phyloP scores from a whole-genome alignment of 2,797 vertebrate species.

The Erpetoichthys calabaricus region DNA sequence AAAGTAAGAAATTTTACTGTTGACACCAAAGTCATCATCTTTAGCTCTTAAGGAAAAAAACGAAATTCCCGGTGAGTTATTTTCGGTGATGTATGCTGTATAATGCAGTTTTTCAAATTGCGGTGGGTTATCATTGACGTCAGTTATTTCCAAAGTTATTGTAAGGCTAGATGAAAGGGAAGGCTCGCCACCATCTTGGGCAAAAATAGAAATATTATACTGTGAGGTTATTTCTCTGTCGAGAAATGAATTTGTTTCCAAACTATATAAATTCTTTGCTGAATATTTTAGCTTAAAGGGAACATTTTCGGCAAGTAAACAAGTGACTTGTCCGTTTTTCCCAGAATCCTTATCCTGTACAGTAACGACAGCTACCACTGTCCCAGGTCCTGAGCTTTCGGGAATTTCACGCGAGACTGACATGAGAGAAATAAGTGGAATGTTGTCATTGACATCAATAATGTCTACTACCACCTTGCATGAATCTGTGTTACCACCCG shows the following conservation, averaged over 20 bases:
- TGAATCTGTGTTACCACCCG: conserved; percentile 24
- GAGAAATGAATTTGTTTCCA: conserved; percentile 33
- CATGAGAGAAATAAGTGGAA: conserved; percentile 19
- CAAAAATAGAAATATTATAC: conserved; percentile 47
- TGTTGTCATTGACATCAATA: conserved; percentile 35
- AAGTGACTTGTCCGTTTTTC: conserved; percentile 24
- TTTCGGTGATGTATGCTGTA: conserved; percentile 19
- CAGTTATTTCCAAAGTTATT: conserved; percentile 23
- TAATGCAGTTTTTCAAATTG: conserved; percentile 24
- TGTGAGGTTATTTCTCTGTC: conserved; percentile 38
- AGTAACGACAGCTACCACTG: conserved; percentile 16
- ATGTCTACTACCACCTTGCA: conserved; percentile 30
- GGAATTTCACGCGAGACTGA: conserved; percentile 23
- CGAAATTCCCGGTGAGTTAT: conserved; percentile 21
- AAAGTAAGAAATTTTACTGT: conserved; percentile 23
- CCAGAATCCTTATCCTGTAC: conserved; percentile 11
- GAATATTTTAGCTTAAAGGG: conserved; percentile 36
- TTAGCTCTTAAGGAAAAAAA: conserved; percentile 21
- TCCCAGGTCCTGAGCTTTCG: conserved; percentile 15
- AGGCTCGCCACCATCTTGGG: conserved; percentile 36
- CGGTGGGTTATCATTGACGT: conserved; percentile 27
- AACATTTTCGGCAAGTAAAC: conserved; percentile 25
- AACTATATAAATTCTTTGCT: conserved; percentile 32
- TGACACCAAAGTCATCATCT: conserved; percentile 24
- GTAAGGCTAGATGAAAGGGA: conserved; percentile 27